Conservation (phyloP, 1,140 invertebrate species). For the Campoletis sonorensis region DNA sequence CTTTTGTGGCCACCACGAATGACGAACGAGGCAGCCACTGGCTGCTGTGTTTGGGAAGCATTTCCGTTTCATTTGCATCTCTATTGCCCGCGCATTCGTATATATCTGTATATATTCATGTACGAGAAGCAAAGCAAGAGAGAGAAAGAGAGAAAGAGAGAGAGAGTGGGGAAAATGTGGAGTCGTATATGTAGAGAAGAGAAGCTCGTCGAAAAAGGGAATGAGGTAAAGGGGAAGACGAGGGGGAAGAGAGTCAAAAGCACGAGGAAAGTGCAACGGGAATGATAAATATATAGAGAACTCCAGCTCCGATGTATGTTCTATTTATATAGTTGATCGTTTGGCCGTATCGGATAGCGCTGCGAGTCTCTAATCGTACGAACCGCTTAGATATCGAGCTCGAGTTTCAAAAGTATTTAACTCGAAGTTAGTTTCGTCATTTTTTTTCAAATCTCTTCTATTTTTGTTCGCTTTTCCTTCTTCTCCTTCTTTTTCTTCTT, state of each 20-base stretch:
- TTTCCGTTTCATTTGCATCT: constrained; percentile 46
- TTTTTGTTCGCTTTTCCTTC: neutral
- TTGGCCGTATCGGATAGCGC: neutral
- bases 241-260: neutral
- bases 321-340: constrained; percentile 32
- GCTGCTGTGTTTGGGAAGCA: constrained; percentile 42
- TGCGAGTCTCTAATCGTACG: constrained; percentile 19
- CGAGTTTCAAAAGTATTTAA: constrained; percentile 2
- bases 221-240: neutral
- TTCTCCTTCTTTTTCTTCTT: neutral
- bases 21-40: constrained; percentile 41
- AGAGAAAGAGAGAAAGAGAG: neutral
- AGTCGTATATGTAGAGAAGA: neutral
- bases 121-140: neutral
- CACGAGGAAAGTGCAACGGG: neutral
- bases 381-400: neutral
- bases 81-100: constrained; percentile 32
- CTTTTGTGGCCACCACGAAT: constrained; percentile 41
- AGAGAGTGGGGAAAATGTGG: constrained; percentile 1
- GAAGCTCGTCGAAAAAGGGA: neutral
- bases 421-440: neutral
- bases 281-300: neutral
- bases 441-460: no score
- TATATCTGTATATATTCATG: neutral
- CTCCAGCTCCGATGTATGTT: no score